phyloP scores from a whole-genome alignment of 2,888 invertebrate species.

The Mesodorylaimus sp. region DNA sequence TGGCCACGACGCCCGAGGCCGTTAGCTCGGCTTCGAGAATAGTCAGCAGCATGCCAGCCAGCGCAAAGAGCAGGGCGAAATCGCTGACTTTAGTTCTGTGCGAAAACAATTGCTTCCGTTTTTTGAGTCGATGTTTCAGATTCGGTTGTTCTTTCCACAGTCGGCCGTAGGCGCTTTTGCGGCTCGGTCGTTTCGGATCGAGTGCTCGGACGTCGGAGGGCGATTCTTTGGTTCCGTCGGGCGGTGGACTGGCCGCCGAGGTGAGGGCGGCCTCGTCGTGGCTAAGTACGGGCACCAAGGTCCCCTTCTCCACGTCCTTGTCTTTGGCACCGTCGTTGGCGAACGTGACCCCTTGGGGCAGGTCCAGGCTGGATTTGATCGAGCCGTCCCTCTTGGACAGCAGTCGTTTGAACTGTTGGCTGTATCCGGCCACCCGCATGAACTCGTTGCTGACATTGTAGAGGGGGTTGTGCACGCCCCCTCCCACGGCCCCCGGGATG shows the following conservation, averaged over 20 bases:
- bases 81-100: not conserved
- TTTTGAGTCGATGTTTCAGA: not conserved
- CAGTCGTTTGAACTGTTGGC: conserved; percentile 1
- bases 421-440: conserved; percentile 7
- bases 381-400: not conserved
- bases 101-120: not conserved
- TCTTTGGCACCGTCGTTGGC: too few relatives aligned
- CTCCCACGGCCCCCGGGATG: too few relatives aligned
- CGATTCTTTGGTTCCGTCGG: too few relatives aligned
- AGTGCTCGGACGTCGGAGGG: too few relatives aligned
- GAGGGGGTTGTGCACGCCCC: too few relatives aligned
- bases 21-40: conserved; percentile 5
- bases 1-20: not conserved
- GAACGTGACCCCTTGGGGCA: not conserved
- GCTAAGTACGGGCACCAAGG: too few relatives aligned
- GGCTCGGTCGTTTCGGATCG: too few relatives aligned
- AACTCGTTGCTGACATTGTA: conserved; percentile 9
- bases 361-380: not conserved
- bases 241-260: too few relatives aligned
- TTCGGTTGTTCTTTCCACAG: conserved; percentile 3
- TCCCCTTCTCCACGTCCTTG: too few relatives aligned
- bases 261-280: too few relatives aligned
- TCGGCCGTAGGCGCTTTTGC: not conserved
- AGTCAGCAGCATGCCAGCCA: conserved; percentile 2
- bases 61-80: not conserved